Conservation (phyloP, 2,888 invertebrate species). For the Crepidodera aurea region DNA sequence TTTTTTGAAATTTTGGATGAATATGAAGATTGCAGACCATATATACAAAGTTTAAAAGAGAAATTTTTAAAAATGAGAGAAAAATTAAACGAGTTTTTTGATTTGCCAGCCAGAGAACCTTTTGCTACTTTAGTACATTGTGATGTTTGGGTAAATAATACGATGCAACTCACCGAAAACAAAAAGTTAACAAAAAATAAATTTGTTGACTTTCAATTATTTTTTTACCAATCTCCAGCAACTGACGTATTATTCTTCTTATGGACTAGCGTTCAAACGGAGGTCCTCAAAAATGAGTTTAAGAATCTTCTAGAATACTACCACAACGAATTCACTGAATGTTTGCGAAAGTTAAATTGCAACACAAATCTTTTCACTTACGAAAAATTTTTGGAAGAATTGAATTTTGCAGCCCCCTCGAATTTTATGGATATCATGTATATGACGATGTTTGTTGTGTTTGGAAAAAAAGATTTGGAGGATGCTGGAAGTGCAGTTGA, state of each 20-base stretch:
- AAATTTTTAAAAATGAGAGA: constrained; percentile 27
- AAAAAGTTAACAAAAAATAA: constrained; percentile 40
- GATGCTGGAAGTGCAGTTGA: neutral
- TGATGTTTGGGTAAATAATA: constrained; percentile 69
- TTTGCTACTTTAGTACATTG: constrained; percentile 65
- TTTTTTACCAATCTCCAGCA: constrained; percentile 43
- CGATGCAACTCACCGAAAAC: constrained; percentile 60
- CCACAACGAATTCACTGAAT: constrained; percentile 28
- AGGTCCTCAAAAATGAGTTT: constrained; percentile 28
- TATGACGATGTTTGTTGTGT: neutral
- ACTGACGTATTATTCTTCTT: constrained; percentile 49
- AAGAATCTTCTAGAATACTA: constrained; percentile 39
- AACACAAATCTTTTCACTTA: constrained; percentile 19
- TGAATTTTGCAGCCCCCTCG: constrained; percentile 31
- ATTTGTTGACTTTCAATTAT: constrained; percentile 49
- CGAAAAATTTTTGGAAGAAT: constrained; percentile 16
- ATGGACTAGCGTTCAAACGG: constrained; percentile 45
- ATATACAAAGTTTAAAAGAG: constrained; percentile 17
- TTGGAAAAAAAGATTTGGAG: neutral
- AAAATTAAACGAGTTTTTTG: neutral
- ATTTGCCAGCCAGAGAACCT: constrained; percentile 52
- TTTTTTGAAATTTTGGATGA: constrained; percentile 28
- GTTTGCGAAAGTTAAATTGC: constrained; percentile 25
- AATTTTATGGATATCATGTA: neutral
- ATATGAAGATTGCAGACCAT: constrained; percentile 24